These are phyloP conservation scores for Crotalus horridus DNA, from an alignment of 2,113 vertebrate genomes.

Conservation along the genomic window DNA sequence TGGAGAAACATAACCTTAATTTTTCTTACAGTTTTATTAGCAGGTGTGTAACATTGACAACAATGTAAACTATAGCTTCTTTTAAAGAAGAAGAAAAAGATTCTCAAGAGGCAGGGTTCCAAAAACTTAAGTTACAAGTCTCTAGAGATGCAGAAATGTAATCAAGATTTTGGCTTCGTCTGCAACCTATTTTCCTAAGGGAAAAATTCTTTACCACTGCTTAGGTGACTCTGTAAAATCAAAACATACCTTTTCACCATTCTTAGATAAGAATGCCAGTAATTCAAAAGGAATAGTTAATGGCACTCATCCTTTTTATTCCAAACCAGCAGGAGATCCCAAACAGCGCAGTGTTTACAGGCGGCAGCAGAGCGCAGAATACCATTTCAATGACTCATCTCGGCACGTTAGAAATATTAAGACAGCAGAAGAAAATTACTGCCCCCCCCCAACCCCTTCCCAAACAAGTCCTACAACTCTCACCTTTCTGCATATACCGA, in stretches of 20 bases:
- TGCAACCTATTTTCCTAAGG: background rate
- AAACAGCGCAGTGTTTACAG: constrained; percentile 38
- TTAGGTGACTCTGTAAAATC: constrained; percentile 31
- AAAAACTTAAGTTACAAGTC: background rate
- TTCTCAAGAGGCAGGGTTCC: background rate
- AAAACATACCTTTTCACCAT: background rate
- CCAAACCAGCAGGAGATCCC: constrained; percentile 30
- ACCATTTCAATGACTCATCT: constrained; percentile 48
- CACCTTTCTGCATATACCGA: constrained; percentile 27
- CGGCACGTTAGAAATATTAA: constrained; percentile 56
- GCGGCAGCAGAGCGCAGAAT: constrained; percentile 38
- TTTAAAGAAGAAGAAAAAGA: background rate
- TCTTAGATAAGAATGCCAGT: constrained; percentile 34
- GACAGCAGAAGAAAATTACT: constrained; percentile 50
- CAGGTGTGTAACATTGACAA: background rate
- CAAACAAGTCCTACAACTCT: constrained; percentile 41
- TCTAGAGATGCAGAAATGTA: background rate
- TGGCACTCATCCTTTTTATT: constrained; percentile 51
- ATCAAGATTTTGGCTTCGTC: background rate
- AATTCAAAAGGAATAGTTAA: constrained; percentile 51
- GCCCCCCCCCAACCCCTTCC: background rate
- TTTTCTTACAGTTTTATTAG: background rate
- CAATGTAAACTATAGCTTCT: background rate
- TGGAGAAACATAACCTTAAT: background rate
- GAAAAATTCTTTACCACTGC: constrained; percentile 3